These are phyloP conservation scores for Acanthopagrus latus DNA, from an alignment of 2,797 vertebrate species.

Conservation along the genomic window DNA sequence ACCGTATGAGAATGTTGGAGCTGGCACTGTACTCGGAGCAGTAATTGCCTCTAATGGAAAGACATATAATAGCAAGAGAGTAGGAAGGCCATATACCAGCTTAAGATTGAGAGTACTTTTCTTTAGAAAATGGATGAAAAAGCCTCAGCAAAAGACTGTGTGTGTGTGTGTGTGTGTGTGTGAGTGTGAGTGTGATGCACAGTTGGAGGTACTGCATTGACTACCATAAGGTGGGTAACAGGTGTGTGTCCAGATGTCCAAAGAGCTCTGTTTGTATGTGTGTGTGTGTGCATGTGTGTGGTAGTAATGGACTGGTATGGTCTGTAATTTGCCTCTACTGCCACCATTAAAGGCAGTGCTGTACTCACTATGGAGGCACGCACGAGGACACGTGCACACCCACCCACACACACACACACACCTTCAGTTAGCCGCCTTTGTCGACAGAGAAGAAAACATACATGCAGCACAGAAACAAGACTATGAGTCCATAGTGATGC, in stretches of 20 bases:
- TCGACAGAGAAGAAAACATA: slow-evolving; percentile 33
- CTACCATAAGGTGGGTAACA: slow-evolving; percentile 60
- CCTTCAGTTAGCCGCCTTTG: slow-evolving; percentile 3
- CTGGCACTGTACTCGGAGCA: slow-evolving; percentile 53
- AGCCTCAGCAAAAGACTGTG: slow-evolving; percentile 44
- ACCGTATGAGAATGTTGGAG: slow-evolving; percentile 62
- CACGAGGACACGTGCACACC: slow-evolving; percentile 17
- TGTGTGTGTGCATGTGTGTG: slow-evolving; percentile 21
- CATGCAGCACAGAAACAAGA: slow-evolving; percentile 14
- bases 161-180: slow-evolving; percentile 14
- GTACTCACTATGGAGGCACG: slow-evolving; percentile 36
- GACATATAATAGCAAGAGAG: slow-evolving; percentile 77
- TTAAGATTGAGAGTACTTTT: slow-evolving; percentile 75
- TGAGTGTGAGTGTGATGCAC: slow-evolving; percentile 10
- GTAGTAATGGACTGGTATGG: slow-evolving; percentile 47
- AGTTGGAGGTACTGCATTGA: slow-evolving; percentile 30
- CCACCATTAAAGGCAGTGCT: slow-evolving; percentile 59
- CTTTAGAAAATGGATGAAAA: slow-evolving; percentile 76
- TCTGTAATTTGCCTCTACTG: slow-evolving; percentile 71
- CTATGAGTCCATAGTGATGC: slow-evolving; percentile 7
- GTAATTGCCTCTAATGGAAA: slow-evolving; percentile 83
- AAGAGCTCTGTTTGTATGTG: slow-evolving; percentile 24
- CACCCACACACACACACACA: slow-evolving; percentile 47
- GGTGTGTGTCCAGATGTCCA: slow-evolving; percentile 68
- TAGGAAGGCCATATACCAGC: slow-evolving; percentile 75